Evolutionary conservation across 92 coral and sea anemone genomes (phyloP).

Genomic region (Virgularia gustaviana): DNA sequence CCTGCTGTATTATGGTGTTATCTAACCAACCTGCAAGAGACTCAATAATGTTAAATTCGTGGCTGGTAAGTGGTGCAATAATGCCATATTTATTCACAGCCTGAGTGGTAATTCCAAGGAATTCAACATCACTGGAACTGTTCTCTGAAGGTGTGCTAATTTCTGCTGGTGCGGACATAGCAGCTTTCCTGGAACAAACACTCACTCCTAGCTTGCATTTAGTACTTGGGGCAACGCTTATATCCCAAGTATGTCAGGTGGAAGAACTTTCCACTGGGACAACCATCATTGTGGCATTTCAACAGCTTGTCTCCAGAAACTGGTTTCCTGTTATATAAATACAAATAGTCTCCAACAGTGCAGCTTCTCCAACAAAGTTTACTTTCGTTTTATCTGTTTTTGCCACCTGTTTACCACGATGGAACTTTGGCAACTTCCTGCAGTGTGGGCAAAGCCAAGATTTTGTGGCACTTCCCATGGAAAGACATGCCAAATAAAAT

Average conservation of each 20-base stretch:
- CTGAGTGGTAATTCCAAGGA: neutral
- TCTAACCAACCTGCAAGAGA: slow-evolving; percentile 57
- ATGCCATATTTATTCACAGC: neutral
- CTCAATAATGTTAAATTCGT: slow-evolving; percentile 3
- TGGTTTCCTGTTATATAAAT: neutral
- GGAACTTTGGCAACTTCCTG: no score
- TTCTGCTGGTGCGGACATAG: neutral
- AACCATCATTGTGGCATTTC: neutral
- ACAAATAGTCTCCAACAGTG: neutral
- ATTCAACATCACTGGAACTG: neutral
- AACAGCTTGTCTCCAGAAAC: neutral
- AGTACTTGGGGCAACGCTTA: neutral
- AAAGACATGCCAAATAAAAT: no score
- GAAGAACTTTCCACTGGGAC: neutral
- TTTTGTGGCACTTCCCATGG: no score
- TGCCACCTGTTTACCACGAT: no score
- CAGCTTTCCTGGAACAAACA: neutral
- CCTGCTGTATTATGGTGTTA: slow-evolving; percentile 50
- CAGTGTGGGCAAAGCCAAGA: no score
- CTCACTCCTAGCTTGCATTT: neutral
- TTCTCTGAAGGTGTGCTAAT: neutral
- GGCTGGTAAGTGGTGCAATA: neutral
- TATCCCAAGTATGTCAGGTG: neutral
- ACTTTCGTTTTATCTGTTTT: neutral
- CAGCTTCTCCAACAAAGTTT: neutral